Evolutionary conservation across 2,888 invertebrate species (phyloP).

Genomic region (Spicauda simplicius): DNA sequence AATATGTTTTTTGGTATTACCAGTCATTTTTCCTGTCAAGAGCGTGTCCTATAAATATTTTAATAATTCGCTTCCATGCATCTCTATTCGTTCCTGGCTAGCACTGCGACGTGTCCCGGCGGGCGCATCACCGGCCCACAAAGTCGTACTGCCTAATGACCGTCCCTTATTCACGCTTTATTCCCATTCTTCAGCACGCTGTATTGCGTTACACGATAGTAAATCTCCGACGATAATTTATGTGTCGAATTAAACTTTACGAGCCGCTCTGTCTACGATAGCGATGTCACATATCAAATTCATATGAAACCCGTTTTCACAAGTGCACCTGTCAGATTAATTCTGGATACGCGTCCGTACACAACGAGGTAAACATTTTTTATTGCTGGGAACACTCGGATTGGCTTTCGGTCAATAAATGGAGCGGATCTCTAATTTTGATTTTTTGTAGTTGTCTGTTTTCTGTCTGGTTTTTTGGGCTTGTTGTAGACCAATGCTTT

Average conservation of each 20-base stretch:
- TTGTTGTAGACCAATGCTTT: background rate
- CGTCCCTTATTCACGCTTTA: slow-evolving; percentile 64
- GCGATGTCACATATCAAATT: slow-evolving; percentile 73
- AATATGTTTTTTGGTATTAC: too few species aligned
- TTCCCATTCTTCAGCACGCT: slow-evolving; percentile 56
- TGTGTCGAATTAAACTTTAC: slow-evolving; percentile 73
- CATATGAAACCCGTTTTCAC: slow-evolving; percentile 61
- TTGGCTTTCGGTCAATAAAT: slow-evolving; percentile 22
- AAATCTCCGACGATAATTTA: slow-evolving; percentile 72
- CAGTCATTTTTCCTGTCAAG: too few species aligned
- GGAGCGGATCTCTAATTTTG: slow-evolving; percentile 21
- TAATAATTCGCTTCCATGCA: background rate
- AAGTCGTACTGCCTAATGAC: slow-evolving; percentile 61
- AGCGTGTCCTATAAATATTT: too few species aligned
- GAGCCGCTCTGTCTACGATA: slow-evolving; percentile 69
- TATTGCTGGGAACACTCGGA: slow-evolving; percentile 43
- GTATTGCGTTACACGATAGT: slow-evolving; percentile 68
- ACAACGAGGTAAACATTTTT: slow-evolving; percentile 57
- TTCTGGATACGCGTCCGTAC: slow-evolving; percentile 58
- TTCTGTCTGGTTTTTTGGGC: slow-evolving; percentile 9
- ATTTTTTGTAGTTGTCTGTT: slow-evolving; percentile 12
- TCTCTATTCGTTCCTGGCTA: background rate
- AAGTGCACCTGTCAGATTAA: slow-evolving; percentile 72
- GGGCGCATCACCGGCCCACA: slow-evolving; percentile 51
- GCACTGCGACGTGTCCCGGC: background rate